These are phyloP conservation scores for Napeogenes sylphis DNA, from an alignment of 2,888 invertebrate species.

Conservation along the genomic window DNA sequence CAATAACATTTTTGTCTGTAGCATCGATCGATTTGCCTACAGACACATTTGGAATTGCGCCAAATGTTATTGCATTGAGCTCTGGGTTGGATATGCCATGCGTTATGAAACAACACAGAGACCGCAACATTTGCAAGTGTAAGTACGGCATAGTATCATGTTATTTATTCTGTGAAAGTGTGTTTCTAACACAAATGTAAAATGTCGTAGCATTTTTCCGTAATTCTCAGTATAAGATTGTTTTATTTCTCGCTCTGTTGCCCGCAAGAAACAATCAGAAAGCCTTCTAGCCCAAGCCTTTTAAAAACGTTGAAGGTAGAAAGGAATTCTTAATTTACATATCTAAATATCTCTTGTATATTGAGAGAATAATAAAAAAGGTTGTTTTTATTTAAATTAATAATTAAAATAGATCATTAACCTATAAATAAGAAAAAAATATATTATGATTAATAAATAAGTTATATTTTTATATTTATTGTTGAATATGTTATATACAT, in stretches of 20 bases:
- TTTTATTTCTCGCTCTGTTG: too few species aligned
- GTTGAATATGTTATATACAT: too few species aligned
- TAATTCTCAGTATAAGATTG: background rate
- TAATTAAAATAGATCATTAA: too few species aligned
- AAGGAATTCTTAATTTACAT: too few species aligned
- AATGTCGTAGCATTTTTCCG: constrained; percentile 1
- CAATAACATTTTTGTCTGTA: constrained; percentile 35
- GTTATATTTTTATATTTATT: too few species aligned
- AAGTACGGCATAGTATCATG: constrained; percentile 6
- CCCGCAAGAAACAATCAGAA: background rate
- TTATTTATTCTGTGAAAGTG: background rate
- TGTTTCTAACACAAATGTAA: background rate
- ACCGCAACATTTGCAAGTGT: constrained; percentile 18
- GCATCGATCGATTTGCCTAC: constrained; percentile 63
- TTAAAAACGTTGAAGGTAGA: too few species aligned
- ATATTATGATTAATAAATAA: too few species aligned
- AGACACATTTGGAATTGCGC: constrained; percentile 63
- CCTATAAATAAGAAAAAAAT: too few species aligned
- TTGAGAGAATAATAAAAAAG: too few species aligned
- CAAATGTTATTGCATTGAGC: constrained; percentile 67
- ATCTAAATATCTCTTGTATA: too few species aligned
- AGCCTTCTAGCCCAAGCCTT: background rate
- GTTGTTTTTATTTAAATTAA: too few species aligned
- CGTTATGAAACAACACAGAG: constrained; percentile 38
- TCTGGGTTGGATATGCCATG: constrained; percentile 35